phyloP scores from a whole-genome alignment of 1,140 invertebrate species.

The Trachelipus rathkii region DNA sequence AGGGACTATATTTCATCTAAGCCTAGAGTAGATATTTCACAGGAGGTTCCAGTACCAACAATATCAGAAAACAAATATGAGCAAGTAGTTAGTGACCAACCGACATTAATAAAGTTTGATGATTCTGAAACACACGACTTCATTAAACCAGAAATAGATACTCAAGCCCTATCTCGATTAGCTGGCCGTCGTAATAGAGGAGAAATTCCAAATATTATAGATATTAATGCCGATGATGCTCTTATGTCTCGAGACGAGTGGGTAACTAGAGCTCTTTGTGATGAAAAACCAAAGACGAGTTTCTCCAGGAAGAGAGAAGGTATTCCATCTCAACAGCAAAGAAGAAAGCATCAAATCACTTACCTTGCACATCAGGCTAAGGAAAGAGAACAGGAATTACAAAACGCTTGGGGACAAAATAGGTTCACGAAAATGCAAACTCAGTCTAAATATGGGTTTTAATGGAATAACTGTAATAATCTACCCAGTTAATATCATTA shows the following conservation, averaged over 20 bases:
- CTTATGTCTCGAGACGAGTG: slow-evolving; percentile 71
- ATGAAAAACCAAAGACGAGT: slow-evolving; percentile 60
- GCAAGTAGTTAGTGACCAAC: background rate
- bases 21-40: background rate
- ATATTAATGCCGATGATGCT: slow-evolving; percentile 77
- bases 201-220: slow-evolving; percentile 64
- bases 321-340: slow-evolving; percentile 65
- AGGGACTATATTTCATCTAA: background rate
- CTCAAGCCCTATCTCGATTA: slow-evolving; percentile 28
- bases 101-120: background rate
- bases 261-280: slow-evolving; percentile 74
- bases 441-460: slow-evolving; percentile 84
- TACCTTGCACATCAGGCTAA: slow-evolving; percentile 91
- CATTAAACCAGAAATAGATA: slow-evolving; percentile 28
- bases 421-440: slow-evolving; percentile 75
- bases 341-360: slow-evolving; percentile 90
- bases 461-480: slow-evolving; percentile 47
- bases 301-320: slow-evolving; percentile 57
- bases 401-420: slow-evolving; percentile 89
- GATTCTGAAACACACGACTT: slow-evolving; percentile 16
- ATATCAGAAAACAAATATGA: background rate
- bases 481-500: no score
- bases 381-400: slow-evolving; percentile 84
- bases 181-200: slow-evolving; percentile 50
- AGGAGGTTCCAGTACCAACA: background rate